Percentiles rank a stretch among this genome's conserved stretches.
Conservation (phyloP, 2,797 vertebrate genomes). For the Mus caroli region DNA sequence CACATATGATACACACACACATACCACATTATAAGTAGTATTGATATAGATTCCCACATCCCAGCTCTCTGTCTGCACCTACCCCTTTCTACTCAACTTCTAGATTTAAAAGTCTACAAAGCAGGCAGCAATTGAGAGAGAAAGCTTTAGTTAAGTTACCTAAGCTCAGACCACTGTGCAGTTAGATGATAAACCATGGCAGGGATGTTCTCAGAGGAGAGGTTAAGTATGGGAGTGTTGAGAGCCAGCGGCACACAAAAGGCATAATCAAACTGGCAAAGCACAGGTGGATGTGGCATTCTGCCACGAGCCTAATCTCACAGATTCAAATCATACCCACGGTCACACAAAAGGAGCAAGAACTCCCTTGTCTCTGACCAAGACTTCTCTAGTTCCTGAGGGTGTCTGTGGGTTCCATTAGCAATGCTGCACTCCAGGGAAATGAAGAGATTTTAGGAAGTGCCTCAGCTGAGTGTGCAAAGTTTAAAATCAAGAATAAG, state of each 20-base stretch:
- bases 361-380: conserved; percentile 79
- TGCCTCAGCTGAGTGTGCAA: conserved; percentile 81
- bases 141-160: background rate
- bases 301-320: conserved; percentile 79
- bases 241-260: conserved; percentile 57
- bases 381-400: conserved; percentile 81
- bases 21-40: background rate
- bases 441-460: conserved; percentile 85
- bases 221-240: conserved; percentile 69
- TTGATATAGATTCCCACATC: background rate
- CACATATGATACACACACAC: background rate
- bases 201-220: conserved; percentile 56
- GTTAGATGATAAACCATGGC: conserved; percentile 51
- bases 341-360: conserved; percentile 73
- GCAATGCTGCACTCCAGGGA: conserved; percentile 80
- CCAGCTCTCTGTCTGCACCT: background rate
- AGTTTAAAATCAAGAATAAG: conserved; percentile 88
- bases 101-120: background rate
- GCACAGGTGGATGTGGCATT: conserved; percentile 71
- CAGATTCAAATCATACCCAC: conserved; percentile 77
- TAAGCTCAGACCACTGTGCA: background rate
- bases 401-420: conserved; percentile 83
- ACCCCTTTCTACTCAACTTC: background rate
- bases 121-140: background rate
- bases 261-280: conserved; percentile 46